Evolutionary conservation across 2,797 vertebrate species (phyloP).

Genomic region (Anguilla anguilla): DNA sequence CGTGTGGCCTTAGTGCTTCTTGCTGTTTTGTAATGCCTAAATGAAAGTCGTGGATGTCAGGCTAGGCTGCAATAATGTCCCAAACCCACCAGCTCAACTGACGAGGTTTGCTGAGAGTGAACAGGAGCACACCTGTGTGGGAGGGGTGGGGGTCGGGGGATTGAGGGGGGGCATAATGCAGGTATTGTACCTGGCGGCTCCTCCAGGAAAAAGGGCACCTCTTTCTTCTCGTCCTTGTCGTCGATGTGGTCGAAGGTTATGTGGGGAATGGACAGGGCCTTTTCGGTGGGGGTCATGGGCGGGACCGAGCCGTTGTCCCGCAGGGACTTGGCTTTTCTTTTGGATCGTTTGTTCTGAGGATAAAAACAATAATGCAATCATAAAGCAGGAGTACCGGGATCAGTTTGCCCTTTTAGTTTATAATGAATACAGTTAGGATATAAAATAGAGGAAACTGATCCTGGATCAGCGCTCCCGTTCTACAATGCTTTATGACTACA

Average conservation of each 20-base stretch:
- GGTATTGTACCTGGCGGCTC: conserved; percentile 57
- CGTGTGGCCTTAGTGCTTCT: neutral
- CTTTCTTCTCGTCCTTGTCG: conserved; percentile 73
- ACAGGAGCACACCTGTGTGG: neutral
- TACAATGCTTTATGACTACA: too few relatives aligned
- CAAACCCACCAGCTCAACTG: too few relatives aligned
- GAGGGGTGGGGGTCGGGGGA: neutral
- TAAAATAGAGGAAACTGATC: neutral
- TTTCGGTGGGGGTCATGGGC: conserved; percentile 62
- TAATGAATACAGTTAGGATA: too few relatives aligned
- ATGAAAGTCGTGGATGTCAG: too few relatives aligned
- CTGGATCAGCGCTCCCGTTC: too few relatives aligned
- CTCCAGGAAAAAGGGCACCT: conserved; percentile 67
- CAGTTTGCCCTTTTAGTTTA: neutral
- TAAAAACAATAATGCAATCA: neutral
- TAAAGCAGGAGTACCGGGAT: neutral
- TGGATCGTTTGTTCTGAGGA: conserved; percentile 76
- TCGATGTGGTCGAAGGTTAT: conserved; percentile 81
- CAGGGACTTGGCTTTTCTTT: conserved; percentile 73
- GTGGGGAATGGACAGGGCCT: conserved; percentile 77
- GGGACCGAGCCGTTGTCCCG: conserved; percentile 72
- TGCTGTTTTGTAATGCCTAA: too few relatives aligned
- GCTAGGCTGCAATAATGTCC: too few relatives aligned
- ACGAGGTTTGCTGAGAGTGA: neutral
- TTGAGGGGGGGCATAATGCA: neutral